These are phyloP conservation scores for Campoplex capitator DNA, from an alignment of 2,888 invertebrate species.

Conservation along the genomic window DNA sequence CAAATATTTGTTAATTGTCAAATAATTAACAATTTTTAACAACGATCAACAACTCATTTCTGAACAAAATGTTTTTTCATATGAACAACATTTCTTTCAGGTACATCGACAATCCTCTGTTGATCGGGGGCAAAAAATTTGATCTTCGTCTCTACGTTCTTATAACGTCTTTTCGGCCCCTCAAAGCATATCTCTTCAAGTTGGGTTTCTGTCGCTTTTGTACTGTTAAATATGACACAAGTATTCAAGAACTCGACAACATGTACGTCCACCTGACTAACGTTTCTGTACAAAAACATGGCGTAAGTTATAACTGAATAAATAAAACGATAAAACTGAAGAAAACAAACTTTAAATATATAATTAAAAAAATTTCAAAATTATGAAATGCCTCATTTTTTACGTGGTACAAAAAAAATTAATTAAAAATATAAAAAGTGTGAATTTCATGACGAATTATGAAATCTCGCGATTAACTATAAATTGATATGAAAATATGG, in stretches of 20 bases:
- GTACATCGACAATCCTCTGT: constrained; percentile 96
- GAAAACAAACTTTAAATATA: neutral
- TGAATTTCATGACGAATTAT: too few relatives aligned
- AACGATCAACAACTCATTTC: neutral
- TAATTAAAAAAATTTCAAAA: neutral
- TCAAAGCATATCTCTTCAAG: constrained; percentile 96
- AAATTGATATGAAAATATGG: too few relatives aligned
- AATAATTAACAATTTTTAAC: neutral
- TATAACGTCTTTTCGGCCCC: constrained; percentile 96
- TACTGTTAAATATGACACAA: constrained; percentile 97
- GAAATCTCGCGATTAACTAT: too few relatives aligned
- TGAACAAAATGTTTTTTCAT: neutral
- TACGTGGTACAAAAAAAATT: too few relatives aligned
- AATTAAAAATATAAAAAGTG: too few relatives aligned
- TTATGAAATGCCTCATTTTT: too few relatives aligned
- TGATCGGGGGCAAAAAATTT: constrained; percentile 98
- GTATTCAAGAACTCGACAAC: constrained; percentile 94
- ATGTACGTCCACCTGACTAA: constrained; percentile 98
- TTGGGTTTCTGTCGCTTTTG: constrained; percentile 98
- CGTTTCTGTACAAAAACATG: constrained; percentile 99
- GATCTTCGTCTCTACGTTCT: constrained; percentile 96
- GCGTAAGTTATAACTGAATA: constrained; percentile 86
- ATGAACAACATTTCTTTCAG: constrained; percentile 78
- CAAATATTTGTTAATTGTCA: neutral
- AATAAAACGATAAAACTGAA: neutral